A percentile compares a stretch with the other conserved stretches of the same genome.
These are phyloP conservation scores for Capreolus pygargus DNA, from an alignment of 2,113 vertebrate genomes.

Conservation along the genomic window DNA sequence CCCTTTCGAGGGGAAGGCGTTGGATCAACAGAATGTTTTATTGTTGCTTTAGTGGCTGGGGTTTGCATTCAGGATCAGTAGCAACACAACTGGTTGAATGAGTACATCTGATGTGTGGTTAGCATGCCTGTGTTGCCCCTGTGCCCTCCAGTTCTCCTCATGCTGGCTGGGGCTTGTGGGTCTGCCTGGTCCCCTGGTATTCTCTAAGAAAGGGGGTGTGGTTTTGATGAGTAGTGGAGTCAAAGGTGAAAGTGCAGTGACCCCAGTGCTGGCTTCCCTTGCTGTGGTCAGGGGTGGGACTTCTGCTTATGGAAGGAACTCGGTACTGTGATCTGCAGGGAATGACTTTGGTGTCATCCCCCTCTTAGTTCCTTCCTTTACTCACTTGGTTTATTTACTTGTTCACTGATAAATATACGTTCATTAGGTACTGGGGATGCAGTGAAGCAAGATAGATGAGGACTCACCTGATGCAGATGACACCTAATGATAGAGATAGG, in stretches of 20 bases:
- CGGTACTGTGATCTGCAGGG: accelerated
- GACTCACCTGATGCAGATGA: accelerated
- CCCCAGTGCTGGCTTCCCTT: not conserved
- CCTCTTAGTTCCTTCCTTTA: not conserved
- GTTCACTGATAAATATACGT: accelerated
- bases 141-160: not conserved
- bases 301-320: not conserved
- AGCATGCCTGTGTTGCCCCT: accelerated
- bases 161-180: accelerated
- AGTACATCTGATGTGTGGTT: accelerated
- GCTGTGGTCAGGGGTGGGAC: not conserved
- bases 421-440: not conserved
- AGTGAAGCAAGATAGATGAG: not conserved
- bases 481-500: not conserved
- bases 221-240: not conserved
- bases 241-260: not conserved
- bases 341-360: not conserved
- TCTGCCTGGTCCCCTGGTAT: not conserved
- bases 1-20: not conserved
- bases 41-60: not conserved
- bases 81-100: accelerated
- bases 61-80: not conserved
- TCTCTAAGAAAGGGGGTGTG: not conserved
- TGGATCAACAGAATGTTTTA: not conserved
- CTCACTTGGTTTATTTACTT: not conserved